A percentile compares a stretch with the other conserved stretches of the same genome.
phyloP scores from a whole-genome alignment of 2,113 vertebrate species.

The Nymphicus hollandicus region DNA sequence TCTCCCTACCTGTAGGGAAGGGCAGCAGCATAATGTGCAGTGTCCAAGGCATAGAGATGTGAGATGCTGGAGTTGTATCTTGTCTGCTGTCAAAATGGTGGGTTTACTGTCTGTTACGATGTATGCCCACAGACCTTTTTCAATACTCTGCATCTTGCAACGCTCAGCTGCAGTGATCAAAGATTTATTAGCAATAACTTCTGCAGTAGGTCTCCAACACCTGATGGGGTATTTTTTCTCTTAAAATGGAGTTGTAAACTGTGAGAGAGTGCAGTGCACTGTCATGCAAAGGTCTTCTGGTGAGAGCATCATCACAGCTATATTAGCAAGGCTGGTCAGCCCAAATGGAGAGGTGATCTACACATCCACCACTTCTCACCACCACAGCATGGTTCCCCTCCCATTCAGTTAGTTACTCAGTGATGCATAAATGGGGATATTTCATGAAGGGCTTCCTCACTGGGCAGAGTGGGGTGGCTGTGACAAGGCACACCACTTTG shows the following conservation, averaged over 20 bases:
- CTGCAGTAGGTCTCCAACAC: neutral
- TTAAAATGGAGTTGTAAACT: neutral
- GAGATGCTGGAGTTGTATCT: neutral
- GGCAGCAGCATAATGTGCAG: rapidly evolving
- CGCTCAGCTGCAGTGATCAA: neutral
- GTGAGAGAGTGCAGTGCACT: neutral
- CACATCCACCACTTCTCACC: neutral
- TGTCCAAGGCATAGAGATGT: neutral
- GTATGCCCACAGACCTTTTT: neutral
- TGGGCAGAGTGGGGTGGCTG: neutral
- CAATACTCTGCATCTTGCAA: neutral
- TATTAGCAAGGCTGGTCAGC: neutral
- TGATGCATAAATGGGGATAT: neutral
- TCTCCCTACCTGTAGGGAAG: neutral
- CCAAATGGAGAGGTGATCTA: neutral
- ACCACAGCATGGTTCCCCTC: rapidly evolving
- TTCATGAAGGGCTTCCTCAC: neutral
- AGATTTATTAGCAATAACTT: neutral
- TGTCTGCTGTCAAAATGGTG: neutral
- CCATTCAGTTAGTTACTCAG: neutral
- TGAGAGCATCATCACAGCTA: neutral
- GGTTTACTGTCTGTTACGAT: neutral
- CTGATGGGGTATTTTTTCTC: neutral
- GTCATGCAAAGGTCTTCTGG: neutral
- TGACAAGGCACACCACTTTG: neutral